phyloP scores from a whole-genome alignment of 2,113 vertebrate species.

The Merops nubicus region DNA sequence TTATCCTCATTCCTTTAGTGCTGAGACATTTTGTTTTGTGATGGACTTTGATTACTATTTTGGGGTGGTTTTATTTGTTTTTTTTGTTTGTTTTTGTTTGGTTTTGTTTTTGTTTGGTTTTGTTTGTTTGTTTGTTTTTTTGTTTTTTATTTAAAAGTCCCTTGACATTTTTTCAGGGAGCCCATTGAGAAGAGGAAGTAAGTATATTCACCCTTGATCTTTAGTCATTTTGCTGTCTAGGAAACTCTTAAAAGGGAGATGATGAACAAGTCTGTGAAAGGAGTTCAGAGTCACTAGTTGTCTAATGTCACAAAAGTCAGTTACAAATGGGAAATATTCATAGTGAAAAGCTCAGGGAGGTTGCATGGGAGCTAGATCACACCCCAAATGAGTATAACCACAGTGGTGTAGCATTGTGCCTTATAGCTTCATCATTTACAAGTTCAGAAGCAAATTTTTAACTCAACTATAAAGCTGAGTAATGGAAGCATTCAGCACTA shows the following conservation, averaged over 20 bases:
- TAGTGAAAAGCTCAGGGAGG: neutral
- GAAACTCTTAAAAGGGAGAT: neutral
- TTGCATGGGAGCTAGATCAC: neutral
- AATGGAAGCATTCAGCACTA: neutral
- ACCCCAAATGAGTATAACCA: neutral
- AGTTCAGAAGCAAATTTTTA: neutral
- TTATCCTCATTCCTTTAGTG: neutral
- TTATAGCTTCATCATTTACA: neutral
- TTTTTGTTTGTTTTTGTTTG: too few relatives aligned
- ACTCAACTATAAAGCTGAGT: neutral
- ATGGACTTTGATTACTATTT: too few relatives aligned
- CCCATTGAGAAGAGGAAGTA: neutral
- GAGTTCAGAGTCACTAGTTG: neutral
- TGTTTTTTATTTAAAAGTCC: too few relatives aligned
- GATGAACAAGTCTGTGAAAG: neutral
- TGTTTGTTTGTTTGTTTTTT: too few relatives aligned
- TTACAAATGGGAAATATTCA: neutral
- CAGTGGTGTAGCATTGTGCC: accelerated
- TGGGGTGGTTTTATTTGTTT: neutral
- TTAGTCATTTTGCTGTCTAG: neutral
- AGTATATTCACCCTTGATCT: neutral
- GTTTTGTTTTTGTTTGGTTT: neutral
- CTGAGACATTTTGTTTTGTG: neutral
- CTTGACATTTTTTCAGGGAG: neutral
- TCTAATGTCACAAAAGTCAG: neutral